Percentiles rank a stretch among this genome's conserved stretches.
phyloP scores from a whole-genome alignment of 2,797 vertebrate species.

The Clamator glandarius region DNA sequence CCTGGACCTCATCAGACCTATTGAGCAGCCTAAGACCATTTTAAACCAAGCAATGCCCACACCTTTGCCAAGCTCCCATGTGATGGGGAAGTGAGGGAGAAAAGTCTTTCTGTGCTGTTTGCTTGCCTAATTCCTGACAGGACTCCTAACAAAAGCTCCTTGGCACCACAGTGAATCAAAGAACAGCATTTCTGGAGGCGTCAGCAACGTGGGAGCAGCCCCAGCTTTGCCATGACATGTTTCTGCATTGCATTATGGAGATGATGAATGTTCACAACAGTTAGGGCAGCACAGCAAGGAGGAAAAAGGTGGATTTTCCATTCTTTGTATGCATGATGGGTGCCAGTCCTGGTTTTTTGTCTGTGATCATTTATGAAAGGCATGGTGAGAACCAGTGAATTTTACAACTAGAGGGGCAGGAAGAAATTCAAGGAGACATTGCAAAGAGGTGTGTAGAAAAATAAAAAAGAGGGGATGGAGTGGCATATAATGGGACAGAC shows the following conservation, averaged over 20 bases:
- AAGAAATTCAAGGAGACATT: background rate
- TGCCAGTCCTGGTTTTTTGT: background rate
- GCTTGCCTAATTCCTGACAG: background rate
- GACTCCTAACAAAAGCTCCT: background rate
- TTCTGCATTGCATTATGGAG: background rate
- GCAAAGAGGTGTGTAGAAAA: background rate
- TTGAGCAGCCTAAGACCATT: background rate
- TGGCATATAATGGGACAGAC: background rate
- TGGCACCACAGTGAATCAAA: background rate
- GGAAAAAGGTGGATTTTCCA: background rate
- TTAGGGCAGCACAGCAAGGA: background rate
- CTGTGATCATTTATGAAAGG: background rate
- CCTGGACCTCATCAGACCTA: background rate
- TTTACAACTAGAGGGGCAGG: background rate
- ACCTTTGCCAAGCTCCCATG: background rate
- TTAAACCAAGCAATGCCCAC: background rate
- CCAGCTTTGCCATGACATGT: background rate
- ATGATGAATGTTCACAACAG: background rate
- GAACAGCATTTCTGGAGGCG: conserved; percentile 57
- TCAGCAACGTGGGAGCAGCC: background rate
- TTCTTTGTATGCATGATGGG: background rate
- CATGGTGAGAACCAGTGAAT: background rate
- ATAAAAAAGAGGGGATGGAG: background rate
- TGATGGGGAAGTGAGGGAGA: fast-evolving
- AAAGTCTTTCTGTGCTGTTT: background rate